A percentile compares a stretch with the other conserved stretches of the same genome.
Evolutionary conservation across 2,888 invertebrate genomes (phyloP).

Genomic region (Cerastoderma edule): DNA sequence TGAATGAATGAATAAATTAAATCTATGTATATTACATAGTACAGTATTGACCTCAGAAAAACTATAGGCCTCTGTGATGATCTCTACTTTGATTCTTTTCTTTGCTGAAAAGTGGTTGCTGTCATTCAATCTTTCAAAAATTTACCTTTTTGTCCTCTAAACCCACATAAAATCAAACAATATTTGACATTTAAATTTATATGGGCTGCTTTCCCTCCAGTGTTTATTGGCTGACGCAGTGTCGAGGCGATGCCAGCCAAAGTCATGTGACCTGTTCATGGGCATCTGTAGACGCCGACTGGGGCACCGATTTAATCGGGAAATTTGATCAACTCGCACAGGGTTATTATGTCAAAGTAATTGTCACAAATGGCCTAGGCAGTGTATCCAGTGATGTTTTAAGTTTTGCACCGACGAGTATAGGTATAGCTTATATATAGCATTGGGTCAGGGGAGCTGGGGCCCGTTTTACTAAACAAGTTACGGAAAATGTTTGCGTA

Average conservation of each 20-base stretch:
- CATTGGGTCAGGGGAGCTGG: too few relatives aligned
- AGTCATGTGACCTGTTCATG: conserved; percentile 12
- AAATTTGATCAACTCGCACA: not conserved
- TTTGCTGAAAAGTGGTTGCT: not conserved
- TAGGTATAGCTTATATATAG: conserved; percentile 26
- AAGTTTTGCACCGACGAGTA: conserved; percentile 15
- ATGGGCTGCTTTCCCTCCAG: not conserved
- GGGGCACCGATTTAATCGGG: not conserved
- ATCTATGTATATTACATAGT: too few relatives aligned
- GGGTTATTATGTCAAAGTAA: conserved; percentile 14
- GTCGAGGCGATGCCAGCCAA: not conserved
- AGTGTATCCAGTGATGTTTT: conserved; percentile 1
- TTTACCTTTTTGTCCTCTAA: not conserved
- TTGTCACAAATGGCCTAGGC: conserved; percentile 14
- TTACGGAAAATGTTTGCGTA: too few relatives aligned
- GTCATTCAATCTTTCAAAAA: not conserved
- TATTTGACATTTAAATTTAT: not conserved
- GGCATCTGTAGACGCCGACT: not conserved
- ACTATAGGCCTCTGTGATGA: not conserved
- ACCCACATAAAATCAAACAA: not conserved
- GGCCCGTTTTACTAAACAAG: too few relatives aligned
- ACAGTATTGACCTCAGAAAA: not conserved
- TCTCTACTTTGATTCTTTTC: not conserved
- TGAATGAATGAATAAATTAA: too few relatives aligned
- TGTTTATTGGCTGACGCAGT: conserved; percentile 11